A percentile compares a stretch with the other conserved stretches of the same genome.
phyloP scores from a whole-genome alignment of 2,113 vertebrate genomes.

The Gymnogyps californianus region DNA sequence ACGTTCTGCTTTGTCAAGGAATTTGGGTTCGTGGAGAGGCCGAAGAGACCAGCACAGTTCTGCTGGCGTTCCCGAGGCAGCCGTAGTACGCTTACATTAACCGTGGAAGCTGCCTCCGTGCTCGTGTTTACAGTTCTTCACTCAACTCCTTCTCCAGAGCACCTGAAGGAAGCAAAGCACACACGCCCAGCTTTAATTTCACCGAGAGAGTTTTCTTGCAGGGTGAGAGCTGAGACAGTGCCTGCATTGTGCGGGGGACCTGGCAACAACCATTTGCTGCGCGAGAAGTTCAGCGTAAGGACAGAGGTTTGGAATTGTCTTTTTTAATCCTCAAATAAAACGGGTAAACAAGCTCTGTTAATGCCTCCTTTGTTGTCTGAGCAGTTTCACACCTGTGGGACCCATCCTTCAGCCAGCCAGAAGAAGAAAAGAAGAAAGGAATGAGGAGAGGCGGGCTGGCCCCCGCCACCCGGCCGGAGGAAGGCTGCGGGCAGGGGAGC shows the following conservation, averaged over 20 bases:
- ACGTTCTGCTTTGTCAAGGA: background rate
- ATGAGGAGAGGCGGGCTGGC: background rate
- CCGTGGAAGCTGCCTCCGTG: background rate
- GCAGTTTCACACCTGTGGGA: background rate
- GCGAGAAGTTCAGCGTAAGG: constrained; percentile 48
- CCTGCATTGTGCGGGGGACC: background rate
- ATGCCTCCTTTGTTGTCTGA: background rate
- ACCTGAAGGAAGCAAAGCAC: constrained; percentile 6
- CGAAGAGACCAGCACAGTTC: background rate
- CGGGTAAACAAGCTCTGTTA: constrained; percentile 27
- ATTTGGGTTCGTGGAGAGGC: background rate
- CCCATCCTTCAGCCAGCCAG: background rate
- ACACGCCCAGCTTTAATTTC: background rate
- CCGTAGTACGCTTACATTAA: rapidly evolving
- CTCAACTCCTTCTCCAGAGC: background rate
- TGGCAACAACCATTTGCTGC: constrained; percentile 22
- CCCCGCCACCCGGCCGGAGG: rapidly evolving
- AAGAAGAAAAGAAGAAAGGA: background rate
- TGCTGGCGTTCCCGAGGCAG: background rate
- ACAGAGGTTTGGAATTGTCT: constrained; percentile 61
- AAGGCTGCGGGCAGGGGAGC: background rate
- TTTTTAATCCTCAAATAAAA: constrained; percentile 52
- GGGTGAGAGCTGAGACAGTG: constrained; percentile 43
- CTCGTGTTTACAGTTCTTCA: background rate
- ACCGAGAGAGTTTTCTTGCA: background rate